These are phyloP conservation scores for Sebastes goodei DNA, from an alignment of 2,797 vertebrate species.

Conservation along the genomic window DNA sequence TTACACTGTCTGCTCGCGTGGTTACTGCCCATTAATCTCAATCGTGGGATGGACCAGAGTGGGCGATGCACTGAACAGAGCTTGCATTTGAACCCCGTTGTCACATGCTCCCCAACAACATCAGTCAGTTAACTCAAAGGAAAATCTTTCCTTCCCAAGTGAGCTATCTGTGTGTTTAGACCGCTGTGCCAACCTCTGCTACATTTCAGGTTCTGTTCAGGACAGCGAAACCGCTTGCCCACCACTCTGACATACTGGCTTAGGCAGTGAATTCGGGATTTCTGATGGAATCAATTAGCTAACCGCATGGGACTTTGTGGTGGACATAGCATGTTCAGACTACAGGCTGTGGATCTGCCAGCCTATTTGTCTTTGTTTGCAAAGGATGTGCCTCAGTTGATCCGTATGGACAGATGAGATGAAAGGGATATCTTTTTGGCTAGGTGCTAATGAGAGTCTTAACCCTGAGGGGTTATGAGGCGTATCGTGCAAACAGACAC, in stretches of 20 bases:
- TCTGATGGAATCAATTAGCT: slow-evolving; percentile 69
- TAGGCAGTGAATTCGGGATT: slow-evolving; percentile 41
- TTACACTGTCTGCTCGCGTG: slow-evolving; percentile 80
- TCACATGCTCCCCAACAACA: slow-evolving; percentile 7
- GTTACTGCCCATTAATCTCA: slow-evolving; percentile 79
- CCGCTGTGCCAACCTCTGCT: slow-evolving; percentile 8
- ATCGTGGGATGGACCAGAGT: slow-evolving; percentile 54
- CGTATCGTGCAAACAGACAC: slow-evolving; percentile 58
- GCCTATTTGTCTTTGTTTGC: slow-evolving; percentile 70
- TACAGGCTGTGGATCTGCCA: slow-evolving; percentile 52
- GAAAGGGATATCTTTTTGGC: slow-evolving; percentile 69
- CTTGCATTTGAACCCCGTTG: slow-evolving; percentile 13
- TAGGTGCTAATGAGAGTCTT: slow-evolving; percentile 77
- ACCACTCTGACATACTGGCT: slow-evolving; percentile 14
- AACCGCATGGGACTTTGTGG: slow-evolving; percentile 65
- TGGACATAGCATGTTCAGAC: slow-evolving; percentile 66
- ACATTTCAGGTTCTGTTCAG: not conserved
- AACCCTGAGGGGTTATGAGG: slow-evolving; percentile 63
- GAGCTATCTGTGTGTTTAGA: slow-evolving; percentile 8
- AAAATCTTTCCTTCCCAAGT: slow-evolving; percentile 14
- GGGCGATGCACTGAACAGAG: slow-evolving; percentile 34
- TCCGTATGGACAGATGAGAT: slow-evolving; percentile 63
- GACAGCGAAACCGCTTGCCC: slow-evolving; percentile 14
- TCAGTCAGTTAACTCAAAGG: slow-evolving; percentile 14
- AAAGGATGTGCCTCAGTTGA: slow-evolving; percentile 61